Conservation (phyloP, 2,113 vertebrate species). For the Cyphomyrus discorhynchus region DNA sequence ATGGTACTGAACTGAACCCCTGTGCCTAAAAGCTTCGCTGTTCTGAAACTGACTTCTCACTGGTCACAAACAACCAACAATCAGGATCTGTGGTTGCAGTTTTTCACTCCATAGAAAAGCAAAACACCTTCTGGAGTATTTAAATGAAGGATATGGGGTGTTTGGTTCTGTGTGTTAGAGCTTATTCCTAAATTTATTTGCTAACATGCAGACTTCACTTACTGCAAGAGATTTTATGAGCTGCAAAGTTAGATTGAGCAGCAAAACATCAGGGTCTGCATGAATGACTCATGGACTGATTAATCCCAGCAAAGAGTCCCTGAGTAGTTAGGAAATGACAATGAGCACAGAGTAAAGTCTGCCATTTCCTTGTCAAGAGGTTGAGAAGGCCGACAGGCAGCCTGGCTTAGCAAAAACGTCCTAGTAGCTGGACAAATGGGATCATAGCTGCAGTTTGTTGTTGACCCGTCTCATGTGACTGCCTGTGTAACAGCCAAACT, state of each 20-base stretch:
- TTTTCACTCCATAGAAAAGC: not conserved
- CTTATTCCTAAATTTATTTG: not conserved
- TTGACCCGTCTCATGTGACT: not conserved
- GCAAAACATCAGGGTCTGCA: not conserved
- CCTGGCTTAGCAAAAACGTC: not conserved
- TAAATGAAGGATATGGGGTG: not conserved
- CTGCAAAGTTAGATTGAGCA: not conserved
- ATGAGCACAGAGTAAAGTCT: not conserved
- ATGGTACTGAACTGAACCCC: not conserved
- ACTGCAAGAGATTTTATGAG: not conserved
- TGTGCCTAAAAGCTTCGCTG: not conserved
- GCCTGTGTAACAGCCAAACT: too few relatives aligned
- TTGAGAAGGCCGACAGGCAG: not conserved
- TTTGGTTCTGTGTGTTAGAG: not conserved
- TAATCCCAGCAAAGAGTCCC: not conserved
- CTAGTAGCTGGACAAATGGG: not conserved
- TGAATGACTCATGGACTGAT: not conserved
- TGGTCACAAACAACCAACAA: not conserved
- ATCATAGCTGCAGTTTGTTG: not conserved
- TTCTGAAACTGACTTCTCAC: not conserved
- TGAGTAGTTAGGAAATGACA: not conserved
- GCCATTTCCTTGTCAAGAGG: not conserved
- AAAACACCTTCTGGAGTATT: not conserved
- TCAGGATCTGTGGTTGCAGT: not conserved
- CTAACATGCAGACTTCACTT: not conserved